phyloP scores from a whole-genome alignment of 2,888 invertebrate genomes.

The Cheilosia scutellata region DNA sequence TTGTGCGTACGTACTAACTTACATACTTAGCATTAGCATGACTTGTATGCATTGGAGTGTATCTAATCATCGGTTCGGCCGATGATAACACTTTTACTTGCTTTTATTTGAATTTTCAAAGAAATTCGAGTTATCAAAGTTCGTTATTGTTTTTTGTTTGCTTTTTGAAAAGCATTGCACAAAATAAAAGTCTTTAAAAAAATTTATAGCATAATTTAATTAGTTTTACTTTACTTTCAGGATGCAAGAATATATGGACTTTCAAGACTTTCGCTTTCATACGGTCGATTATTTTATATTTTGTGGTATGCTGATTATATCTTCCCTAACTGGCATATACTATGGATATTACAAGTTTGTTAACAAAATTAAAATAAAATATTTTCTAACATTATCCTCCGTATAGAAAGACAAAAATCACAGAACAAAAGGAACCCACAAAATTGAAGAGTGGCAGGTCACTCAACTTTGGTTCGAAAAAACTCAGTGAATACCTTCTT shows the following conservation, averaged over 20 bases:
- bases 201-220: not conserved
- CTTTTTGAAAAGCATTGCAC: not conserved
- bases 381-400: not conserved
- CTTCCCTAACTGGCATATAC: constrained; percentile 92
- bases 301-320: constrained; percentile 88
- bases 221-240: constrained; percentile 13
- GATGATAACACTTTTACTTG: too few species aligned
- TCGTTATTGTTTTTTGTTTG: too few species aligned
- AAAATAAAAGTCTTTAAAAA: not conserved
- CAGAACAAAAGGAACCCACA: constrained; percentile 58
- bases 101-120: too few species aligned
- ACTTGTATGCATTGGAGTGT: too few species aligned
- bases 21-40: too few species aligned
- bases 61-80: too few species aligned
- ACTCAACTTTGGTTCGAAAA: constrained; percentile 84
- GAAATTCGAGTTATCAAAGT: too few species aligned
- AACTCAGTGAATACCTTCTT: constrained; percentile 90
- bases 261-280: constrained; percentile 78
- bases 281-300: constrained; percentile 89
- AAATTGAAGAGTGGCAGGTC: constrained; percentile 53
- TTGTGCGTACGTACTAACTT: too few species aligned
- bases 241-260: constrained; percentile 34
- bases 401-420: constrained; percentile 56
- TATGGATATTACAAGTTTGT: constrained; percentile 82
- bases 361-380: not conserved